Evolutionary conservation across 2,113 vertebrate species (phyloP).

Genomic region (Artemisiospiza belli): DNA sequence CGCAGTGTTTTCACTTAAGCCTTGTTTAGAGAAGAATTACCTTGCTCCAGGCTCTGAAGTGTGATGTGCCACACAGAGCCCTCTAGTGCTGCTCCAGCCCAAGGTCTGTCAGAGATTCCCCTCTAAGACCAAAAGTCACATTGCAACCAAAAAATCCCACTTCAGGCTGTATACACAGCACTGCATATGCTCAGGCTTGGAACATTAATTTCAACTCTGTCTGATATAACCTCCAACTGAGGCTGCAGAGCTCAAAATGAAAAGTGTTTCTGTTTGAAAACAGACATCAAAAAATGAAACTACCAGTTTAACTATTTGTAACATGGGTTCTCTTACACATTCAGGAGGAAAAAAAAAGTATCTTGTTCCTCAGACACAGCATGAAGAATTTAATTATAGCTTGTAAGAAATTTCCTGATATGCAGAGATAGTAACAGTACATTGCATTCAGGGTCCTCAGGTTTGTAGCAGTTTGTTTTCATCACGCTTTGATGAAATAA

Average conservation of each 20-base stretch:
- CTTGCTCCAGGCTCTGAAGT: slow-evolving; percentile 33
- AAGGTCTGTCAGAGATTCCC: neutral
- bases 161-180: neutral
- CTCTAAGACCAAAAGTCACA: neutral
- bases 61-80: neutral
- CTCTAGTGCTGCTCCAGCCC: neutral
- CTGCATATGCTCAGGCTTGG: neutral
- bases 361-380: neutral
- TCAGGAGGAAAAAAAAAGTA: neutral
- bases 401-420: neutral
- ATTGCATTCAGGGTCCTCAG: neutral
- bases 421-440: neutral
- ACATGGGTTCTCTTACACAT: neutral
- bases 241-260: neutral
- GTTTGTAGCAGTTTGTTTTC: neutral
- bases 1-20: slow-evolving; percentile 62
- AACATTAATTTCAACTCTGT: neutral
- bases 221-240: neutral
- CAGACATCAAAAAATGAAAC: neutral
- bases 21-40: slow-evolving; percentile 71
- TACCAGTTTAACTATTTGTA: neutral
- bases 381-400: neutral
- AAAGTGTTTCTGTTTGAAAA: neutral
- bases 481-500: neutral
- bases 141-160: neutral